These are phyloP conservation scores for Rafetus swinhoei DNA, from an alignment of 2,113 vertebrate species.

Conservation along the genomic window DNA sequence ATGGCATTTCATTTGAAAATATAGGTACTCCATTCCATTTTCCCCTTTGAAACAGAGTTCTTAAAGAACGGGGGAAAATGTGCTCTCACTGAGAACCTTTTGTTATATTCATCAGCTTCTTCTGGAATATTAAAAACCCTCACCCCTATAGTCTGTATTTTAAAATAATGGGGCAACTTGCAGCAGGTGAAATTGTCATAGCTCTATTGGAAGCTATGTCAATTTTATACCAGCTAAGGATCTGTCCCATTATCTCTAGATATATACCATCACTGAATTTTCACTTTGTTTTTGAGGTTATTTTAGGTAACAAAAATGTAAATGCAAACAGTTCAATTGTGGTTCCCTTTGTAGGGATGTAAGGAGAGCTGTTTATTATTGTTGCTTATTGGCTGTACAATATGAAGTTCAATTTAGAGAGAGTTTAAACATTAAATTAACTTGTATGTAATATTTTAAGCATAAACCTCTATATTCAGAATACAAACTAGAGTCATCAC, in stretches of 20 bases:
- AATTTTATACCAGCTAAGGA: conserved; percentile 38
- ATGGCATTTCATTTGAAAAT: conserved; percentile 57
- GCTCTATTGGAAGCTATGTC: conserved; percentile 28
- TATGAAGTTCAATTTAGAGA: not conserved
- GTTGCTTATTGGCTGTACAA: not conserved
- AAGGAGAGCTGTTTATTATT: not conserved
- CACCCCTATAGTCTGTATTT: not conserved
- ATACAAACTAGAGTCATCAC: not conserved
- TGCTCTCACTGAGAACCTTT: not conserved
- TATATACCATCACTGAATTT: not conserved
- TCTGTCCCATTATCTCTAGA: conserved; percentile 34
- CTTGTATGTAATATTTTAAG: conserved; percentile 14
- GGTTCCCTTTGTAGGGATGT: not conserved
- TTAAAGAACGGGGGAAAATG: not conserved
- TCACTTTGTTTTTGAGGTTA: not conserved
- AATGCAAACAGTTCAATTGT: not conserved
- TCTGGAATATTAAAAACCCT: not conserved
- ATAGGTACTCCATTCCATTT: conserved; percentile 16
- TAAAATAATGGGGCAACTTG: not conserved
- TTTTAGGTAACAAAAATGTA: conserved; percentile 3
- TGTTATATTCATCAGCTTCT: not conserved
- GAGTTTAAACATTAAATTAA: not conserved
- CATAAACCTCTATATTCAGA: not conserved
- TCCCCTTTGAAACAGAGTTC: conserved; percentile 5
- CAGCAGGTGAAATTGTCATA: not conserved